Conservation (phyloP, 2,797 vertebrate species). For the Clarias platycephalus region DNA sequence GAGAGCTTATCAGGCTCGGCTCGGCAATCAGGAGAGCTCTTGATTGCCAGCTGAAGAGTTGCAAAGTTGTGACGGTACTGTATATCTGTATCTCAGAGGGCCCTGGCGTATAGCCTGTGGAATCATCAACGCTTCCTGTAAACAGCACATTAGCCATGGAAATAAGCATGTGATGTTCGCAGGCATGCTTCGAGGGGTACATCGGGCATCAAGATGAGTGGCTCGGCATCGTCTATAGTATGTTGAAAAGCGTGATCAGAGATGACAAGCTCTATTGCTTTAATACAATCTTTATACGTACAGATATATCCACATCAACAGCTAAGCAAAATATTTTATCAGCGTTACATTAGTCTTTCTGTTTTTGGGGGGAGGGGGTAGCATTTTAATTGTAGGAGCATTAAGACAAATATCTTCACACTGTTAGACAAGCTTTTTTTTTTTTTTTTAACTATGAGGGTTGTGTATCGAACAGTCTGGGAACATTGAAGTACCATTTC, state of each 20-base stretch:
- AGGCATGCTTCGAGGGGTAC: constrained; percentile 12
- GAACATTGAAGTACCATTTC: background rate
- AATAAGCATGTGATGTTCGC: constrained; percentile 42
- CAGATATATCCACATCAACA: background rate
- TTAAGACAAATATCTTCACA: background rate
- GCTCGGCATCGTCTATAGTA: constrained; percentile 33
- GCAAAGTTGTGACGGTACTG: constrained; percentile 48
- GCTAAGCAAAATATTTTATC: background rate
- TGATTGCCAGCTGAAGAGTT: constrained; percentile 59
- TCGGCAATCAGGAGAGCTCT: constrained; percentile 65
- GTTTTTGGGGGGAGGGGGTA: background rate
- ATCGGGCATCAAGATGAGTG: constrained; percentile 35
- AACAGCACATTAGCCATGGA: constrained; percentile 58
- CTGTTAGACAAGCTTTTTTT: background rate
- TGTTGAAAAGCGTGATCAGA: constrained; percentile 4
- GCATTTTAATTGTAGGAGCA: background rate
- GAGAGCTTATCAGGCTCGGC: constrained; percentile 54
- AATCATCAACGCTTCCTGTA: constrained; percentile 58
- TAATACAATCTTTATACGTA: background rate
- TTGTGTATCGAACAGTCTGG: background rate
- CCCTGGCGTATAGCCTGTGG: constrained; percentile 50
- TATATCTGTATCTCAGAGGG: constrained; percentile 57
- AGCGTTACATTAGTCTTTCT: no score
- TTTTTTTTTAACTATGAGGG: background rate
- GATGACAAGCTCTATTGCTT: background rate